These are phyloP conservation scores for Alosa sapidissima DNA, from an alignment of 2,797 vertebrate species.

Conservation along the genomic window DNA sequence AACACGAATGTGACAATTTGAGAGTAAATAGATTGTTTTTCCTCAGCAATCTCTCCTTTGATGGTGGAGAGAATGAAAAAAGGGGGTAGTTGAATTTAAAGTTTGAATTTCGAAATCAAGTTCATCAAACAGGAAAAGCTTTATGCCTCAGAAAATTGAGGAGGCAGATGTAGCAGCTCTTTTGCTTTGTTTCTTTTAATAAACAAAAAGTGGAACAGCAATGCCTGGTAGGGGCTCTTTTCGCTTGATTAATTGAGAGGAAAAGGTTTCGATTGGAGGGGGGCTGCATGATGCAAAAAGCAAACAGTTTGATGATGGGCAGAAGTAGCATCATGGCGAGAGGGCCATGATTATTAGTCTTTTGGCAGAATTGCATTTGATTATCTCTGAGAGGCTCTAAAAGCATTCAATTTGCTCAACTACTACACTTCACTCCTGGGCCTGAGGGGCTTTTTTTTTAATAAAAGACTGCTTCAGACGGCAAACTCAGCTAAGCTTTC, in stretches of 20 bases:
- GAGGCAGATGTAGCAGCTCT: neutral
- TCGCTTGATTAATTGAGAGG: neutral
- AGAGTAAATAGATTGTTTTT: neutral
- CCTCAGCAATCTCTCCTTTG: neutral
- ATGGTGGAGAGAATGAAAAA: slow-evolving; percentile 16
- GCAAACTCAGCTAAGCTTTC: neutral
- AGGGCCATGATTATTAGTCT: neutral
- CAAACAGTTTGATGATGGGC: neutral
- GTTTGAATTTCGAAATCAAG: too few species aligned
- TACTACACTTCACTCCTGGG: neutral
- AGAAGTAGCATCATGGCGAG: neutral
- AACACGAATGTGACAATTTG: neutral
- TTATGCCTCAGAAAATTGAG: neutral
- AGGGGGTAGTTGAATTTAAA: neutral
- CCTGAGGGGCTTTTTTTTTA: neutral
- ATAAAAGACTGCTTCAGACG: neutral
- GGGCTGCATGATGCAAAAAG: neutral
- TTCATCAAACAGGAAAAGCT: neutral
- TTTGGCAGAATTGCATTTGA: slow-evolving; percentile 7
- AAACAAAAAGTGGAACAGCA: neutral
- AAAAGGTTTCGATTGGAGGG: neutral
- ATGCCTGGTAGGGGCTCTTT: neutral
- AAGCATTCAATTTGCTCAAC: slow-evolving; percentile 4
- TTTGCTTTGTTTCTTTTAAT: neutral
- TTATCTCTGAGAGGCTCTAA: neutral